Percentiles rank a stretch among this genome's conserved stretches.
These are phyloP conservation scores for Naja naja DNA, from an alignment of 2,113 vertebrate species.

Conservation along the genomic window DNA sequence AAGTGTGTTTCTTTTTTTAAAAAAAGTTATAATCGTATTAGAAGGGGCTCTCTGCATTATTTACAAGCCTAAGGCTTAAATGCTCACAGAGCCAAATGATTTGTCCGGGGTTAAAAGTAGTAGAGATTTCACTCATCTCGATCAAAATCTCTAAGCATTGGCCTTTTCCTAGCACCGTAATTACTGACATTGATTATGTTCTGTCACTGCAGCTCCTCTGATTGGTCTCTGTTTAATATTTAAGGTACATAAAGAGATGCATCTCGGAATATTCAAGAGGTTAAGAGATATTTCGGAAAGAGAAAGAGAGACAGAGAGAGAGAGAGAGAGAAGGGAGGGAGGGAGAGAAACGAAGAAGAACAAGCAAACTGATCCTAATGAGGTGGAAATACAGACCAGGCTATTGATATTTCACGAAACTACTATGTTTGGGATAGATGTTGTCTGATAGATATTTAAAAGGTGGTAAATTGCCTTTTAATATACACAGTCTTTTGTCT, in stretches of 20 bases:
- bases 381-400: slow-evolving; percentile 42
- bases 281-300: slow-evolving; percentile 52
- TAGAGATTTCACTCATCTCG: slow-evolving; percentile 45
- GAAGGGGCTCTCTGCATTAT: slow-evolving; percentile 9
- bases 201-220: slow-evolving; percentile 56
- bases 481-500: neutral
- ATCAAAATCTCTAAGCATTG: slow-evolving; percentile 47
- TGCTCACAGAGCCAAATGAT: slow-evolving; percentile 25
- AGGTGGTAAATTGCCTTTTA: fast-evolving
- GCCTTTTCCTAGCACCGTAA: slow-evolving; percentile 56
- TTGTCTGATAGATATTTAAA: neutral
- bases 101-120: slow-evolving; percentile 44
- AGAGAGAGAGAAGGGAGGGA: neutral
- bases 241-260: slow-evolving; percentile 56
- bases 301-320: neutral
- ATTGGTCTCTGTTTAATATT: slow-evolving; percentile 65
- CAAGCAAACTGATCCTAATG: slow-evolving; percentile 25
- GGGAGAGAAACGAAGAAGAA: neutral
- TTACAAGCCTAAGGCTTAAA: neutral
- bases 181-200: slow-evolving; percentile 60
- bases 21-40: slow-evolving; percentile 22
- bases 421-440: slow-evolving; percentile 12
- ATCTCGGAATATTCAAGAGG: slow-evolving; percentile 65
- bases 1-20: neutral
- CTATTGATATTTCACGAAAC: slow-evolving; percentile 37